These are phyloP conservation scores for Catamblyrhynchus diadema DNA, from an alignment of 2,797 vertebrate genomes.

Conservation along the genomic window DNA sequence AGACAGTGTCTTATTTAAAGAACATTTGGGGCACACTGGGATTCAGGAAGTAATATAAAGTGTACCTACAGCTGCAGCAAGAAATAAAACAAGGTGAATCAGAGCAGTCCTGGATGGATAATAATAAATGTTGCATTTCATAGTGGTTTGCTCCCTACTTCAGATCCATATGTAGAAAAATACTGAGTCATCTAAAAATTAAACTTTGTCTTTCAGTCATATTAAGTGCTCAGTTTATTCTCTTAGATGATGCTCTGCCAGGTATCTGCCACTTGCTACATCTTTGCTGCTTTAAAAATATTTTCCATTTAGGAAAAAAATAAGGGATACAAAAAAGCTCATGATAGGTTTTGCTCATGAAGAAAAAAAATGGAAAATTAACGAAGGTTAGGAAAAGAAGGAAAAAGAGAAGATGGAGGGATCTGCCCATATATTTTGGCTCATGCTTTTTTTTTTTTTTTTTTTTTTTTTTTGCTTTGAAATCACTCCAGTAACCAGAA, in stretches of 20 bases:
- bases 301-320: not conserved
- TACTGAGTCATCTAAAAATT: not conserved
- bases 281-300: not conserved
- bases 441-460: not conserved
- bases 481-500: not conserved
- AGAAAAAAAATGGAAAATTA: slow-evolving; percentile 11
- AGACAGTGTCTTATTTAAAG: not conserved
- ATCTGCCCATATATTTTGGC: not conserved
- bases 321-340: not conserved
- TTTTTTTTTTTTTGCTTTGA: not conserved
- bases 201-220: not conserved
- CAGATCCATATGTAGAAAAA: not conserved
- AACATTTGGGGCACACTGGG: not conserved
- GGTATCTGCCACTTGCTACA: not conserved
- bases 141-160: not conserved
- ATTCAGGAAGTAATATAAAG: not conserved
- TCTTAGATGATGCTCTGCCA: not conserved
- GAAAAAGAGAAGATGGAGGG: not conserved
- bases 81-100: not conserved
- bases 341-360: not conserved
- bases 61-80: not conserved
- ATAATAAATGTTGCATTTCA: not conserved
- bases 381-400: not conserved
- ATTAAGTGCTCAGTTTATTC: not conserved
- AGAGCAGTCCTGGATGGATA: not conserved